Evolutionary conservation across 2,797 vertebrate species (phyloP).

Genomic region (Muraenolepis orangiensis): DNA sequence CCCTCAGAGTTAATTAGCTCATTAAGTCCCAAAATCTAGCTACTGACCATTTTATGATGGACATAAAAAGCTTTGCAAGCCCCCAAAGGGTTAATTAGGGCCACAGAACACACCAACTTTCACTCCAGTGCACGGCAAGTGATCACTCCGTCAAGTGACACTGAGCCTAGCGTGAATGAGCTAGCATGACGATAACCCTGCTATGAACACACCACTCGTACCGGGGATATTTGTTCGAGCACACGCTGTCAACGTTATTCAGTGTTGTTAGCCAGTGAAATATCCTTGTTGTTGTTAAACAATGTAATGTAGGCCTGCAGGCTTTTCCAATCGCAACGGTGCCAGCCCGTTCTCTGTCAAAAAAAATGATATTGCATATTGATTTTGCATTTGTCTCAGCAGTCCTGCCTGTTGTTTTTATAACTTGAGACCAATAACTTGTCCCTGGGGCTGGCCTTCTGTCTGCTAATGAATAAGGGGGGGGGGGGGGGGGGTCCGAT

Average conservation of each 20-base stretch:
- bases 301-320: not conserved
- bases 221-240: not conserved
- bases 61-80: not conserved
- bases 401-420: not conserved
- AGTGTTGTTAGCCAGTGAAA: not conserved
- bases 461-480: not conserved
- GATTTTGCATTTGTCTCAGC: not conserved
- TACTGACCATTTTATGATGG: not conserved
- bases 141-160: not conserved
- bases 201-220: too few species aligned
- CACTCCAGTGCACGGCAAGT: not conserved
- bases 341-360: not conserved
- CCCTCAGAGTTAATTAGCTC: not conserved
- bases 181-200: not conserved
- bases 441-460: not conserved
- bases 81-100: not conserved
- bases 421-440: not conserved
- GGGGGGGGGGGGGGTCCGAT: too few species aligned
- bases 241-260: not conserved
- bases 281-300: not conserved
- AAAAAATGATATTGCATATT: not conserved
- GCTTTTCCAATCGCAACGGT: not conserved
- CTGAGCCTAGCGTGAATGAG: not conserved
- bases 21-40: not conserved
- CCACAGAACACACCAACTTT: not conserved